Conservation (phyloP, 2,113 vertebrate genomes). For the Oxyura jamaicensis region DNA sequence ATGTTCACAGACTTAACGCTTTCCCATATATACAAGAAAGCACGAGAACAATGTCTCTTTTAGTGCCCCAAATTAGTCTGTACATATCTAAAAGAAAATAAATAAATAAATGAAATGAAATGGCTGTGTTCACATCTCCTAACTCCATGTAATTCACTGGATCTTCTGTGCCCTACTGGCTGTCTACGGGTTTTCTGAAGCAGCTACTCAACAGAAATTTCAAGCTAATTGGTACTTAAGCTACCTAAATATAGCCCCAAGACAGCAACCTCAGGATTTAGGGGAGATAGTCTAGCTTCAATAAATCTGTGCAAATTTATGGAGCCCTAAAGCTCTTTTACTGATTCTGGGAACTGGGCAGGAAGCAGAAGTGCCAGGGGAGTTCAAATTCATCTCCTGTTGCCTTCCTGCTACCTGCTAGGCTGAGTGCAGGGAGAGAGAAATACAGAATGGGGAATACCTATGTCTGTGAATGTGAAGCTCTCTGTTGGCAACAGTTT, state of each 20-base stretch:
- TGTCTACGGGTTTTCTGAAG: not conserved
- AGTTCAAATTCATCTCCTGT: not conserved
- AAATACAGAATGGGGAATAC: not conserved
- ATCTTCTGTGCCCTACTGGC: not conserved
- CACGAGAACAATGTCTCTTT: not conserved
- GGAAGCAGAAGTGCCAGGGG: not conserved
- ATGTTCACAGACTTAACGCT: not conserved
- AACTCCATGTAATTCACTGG: not conserved
- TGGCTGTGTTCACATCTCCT: not conserved
- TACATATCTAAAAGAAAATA: not conserved
- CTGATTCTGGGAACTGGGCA: not conserved
- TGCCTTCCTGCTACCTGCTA: not conserved
- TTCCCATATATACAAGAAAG: not conserved
- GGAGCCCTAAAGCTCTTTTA: not conserved
- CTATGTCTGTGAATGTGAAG: not conserved
- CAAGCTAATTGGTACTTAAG: not conserved
- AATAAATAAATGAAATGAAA: not conserved
- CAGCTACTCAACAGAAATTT: not conserved
- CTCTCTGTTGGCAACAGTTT: not conserved
- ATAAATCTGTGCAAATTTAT: not conserved
- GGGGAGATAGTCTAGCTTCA: not conserved
- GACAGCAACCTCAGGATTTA: not conserved
- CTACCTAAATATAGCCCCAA: conserved; percentile 1
- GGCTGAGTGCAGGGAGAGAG: not conserved
- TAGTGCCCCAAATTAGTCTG: not conserved